phyloP scores from a whole-genome alignment of 2,797 vertebrate genomes.

The Chloroceryle inda region DNA sequence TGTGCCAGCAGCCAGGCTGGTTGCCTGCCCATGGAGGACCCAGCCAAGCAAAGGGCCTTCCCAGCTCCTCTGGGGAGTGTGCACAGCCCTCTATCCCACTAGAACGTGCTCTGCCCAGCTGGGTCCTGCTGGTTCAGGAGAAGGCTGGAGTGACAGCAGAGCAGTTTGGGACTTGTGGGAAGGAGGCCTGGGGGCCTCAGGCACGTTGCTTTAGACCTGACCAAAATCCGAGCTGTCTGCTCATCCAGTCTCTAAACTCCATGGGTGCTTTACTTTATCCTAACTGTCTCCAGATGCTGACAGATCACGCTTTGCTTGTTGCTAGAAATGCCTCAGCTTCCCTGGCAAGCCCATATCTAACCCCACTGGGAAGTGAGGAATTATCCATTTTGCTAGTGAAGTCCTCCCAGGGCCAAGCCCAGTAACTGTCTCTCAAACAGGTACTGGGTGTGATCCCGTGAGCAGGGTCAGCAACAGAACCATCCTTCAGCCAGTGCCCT shows the following conservation, averaged over 20 bases:
- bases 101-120: accelerated
- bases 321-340: no score
- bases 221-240: neutral
- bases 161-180: neutral
- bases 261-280: neutral
- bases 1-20: neutral
- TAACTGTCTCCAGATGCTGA: no score
- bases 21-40: neutral
- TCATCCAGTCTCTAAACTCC: neutral
- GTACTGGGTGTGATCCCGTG: no score
- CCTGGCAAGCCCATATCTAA: no score
- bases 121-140: neutral
- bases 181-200: neutral
- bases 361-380: no score
- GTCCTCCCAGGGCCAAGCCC: no score
- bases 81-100: no score
- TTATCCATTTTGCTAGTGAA: no score
- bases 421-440: no score
- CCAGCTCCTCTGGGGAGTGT: neutral
- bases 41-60: neutral
- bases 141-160: neutral
- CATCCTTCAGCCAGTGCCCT: no score
- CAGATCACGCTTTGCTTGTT: no score
- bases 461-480: no score
- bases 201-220: neutral